A percentile compares a stretch with the other conserved stretches of the same genome.
Conservation (phyloP, 2,113 vertebrate genomes). For the Vireo altiloquus region DNA sequence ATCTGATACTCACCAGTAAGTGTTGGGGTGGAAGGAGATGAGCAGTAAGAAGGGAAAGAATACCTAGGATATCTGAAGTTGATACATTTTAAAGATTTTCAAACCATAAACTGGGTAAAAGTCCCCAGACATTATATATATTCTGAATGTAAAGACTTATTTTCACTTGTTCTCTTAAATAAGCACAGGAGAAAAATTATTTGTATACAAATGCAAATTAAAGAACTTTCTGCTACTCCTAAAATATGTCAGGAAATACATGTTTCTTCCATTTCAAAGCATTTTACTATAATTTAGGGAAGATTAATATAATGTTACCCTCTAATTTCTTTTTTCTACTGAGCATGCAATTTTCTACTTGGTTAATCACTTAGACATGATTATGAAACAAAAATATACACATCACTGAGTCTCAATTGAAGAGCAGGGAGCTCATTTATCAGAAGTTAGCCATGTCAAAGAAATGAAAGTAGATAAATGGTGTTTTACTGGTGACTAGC, state of each 20-base stretch:
- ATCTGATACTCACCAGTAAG: neutral
- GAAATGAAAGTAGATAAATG: neutral
- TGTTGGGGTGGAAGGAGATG: neutral
- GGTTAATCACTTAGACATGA: neutral
- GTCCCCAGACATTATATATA: neutral
- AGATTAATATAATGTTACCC: neutral
- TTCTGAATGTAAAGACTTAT: neutral
- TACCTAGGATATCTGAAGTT: neutral
- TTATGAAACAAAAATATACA: conserved; percentile 10
- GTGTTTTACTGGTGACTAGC: neutral
- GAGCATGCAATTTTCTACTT: conserved; percentile 27
- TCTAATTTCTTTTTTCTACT: neutral
- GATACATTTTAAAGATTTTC: neutral
- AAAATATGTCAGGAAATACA: neutral
- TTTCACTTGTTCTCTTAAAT: neutral
- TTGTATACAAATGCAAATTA: neutral
- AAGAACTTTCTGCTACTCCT: neutral
- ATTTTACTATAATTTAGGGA: neutral
- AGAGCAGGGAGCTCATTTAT: neutral
- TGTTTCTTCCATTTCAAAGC: neutral
- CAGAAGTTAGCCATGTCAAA: neutral
- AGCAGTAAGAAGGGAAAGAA: neutral
- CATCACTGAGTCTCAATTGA: neutral
- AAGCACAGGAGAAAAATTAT: neutral
- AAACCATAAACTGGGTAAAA: neutral